A percentile compares a stretch with the other conserved stretches of the same genome.
phyloP scores from a whole-genome alignment of 1,140 invertebrate genomes.

The Aphidius gifuensis region DNA sequence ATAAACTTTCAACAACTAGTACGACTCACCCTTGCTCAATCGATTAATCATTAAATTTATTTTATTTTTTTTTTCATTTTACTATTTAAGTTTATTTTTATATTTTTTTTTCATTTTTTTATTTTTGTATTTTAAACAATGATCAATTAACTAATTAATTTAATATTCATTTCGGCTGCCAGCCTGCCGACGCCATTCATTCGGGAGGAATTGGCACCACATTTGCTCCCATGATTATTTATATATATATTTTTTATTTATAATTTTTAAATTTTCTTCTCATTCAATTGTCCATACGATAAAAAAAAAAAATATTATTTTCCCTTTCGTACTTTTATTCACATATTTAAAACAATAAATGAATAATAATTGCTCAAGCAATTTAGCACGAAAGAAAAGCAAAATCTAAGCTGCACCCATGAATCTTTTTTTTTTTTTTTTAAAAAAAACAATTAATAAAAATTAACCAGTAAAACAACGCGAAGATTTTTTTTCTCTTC shows the following conservation, averaged over 20 bases:
- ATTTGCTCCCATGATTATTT: conserved; percentile 48
- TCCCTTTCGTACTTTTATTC: too few relatives aligned
- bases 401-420: too few relatives aligned
- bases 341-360: too few relatives aligned
- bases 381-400: too few relatives aligned
- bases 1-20: conserved; percentile 49
- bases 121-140: conserved; percentile 28
- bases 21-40: conserved; percentile 44
- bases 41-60: conserved; percentile 38
- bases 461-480: too few relatives aligned
- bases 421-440: too few relatives aligned
- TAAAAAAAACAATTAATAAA: too few relatives aligned
- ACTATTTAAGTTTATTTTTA: conserved; percentile 18
- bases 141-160: conserved; percentile 30
- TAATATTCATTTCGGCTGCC: conserved; percentile 31
- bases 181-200: conserved; percentile 29
- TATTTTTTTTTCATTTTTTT: conserved; percentile 21
- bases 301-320: too few relatives aligned
- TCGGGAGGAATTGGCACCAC: conserved; percentile 53
- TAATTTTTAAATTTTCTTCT: conserved; percentile 23
- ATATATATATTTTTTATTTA: conserved; percentile 25
- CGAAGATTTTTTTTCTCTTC: too few relatives aligned
- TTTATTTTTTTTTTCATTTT: conserved; percentile 12
- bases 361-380: too few relatives aligned
- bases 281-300: neutral